Percentiles rank a stretch among this genome's conserved stretches.
Evolutionary conservation across 2,888 invertebrate species (phyloP).

Genomic region (Drosophila rubida): DNA sequence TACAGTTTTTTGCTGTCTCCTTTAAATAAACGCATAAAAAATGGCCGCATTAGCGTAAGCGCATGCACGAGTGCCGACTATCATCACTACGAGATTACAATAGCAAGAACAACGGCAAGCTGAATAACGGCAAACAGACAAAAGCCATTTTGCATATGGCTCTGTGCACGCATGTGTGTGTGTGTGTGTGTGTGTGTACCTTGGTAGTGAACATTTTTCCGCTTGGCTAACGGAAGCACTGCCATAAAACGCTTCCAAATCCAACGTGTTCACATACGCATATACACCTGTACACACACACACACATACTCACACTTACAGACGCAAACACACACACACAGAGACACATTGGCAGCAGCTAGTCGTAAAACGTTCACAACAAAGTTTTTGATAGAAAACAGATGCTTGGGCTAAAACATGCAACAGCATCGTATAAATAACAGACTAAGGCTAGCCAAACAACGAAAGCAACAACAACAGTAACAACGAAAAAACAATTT

Average conservation of each 20-base stretch:
- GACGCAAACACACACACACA: slow-evolving; percentile 20
- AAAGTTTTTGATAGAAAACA: slow-evolving; percentile 73
- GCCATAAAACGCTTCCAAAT: slow-evolving; percentile 67
- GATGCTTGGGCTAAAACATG: slow-evolving; percentile 69
- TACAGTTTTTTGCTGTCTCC: slow-evolving; percentile 34
- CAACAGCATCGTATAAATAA: slow-evolving; percentile 72
- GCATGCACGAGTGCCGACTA: slow-evolving; percentile 50
- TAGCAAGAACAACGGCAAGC: slow-evolving; percentile 21
- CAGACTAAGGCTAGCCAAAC: slow-evolving; percentile 74
- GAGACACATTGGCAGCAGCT: slow-evolving; percentile 21
- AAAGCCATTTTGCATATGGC: slow-evolving; percentile 61
- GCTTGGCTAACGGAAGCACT: slow-evolving; percentile 72
- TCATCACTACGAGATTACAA: slow-evolving; percentile 34
- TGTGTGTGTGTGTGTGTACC: slow-evolving; percentile 26
- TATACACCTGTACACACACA: slow-evolving; percentile 29
- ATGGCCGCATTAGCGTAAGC: slow-evolving; percentile 37
- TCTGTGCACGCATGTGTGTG: slow-evolving; percentile 14
- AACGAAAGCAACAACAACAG: no score
- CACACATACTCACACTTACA: no score
- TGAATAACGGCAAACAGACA: slow-evolving; percentile 36
- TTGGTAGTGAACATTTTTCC: slow-evolving; percentile 67
- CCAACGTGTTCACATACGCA: slow-evolving; percentile 36
- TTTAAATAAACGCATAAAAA: slow-evolving; percentile 56
- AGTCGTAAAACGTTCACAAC: slow-evolving; percentile 54
- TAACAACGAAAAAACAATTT: slow-evolving; percentile 20